Conservation (phyloP, 2,797 vertebrate genomes). For the Myotis daubentonii region DNA sequence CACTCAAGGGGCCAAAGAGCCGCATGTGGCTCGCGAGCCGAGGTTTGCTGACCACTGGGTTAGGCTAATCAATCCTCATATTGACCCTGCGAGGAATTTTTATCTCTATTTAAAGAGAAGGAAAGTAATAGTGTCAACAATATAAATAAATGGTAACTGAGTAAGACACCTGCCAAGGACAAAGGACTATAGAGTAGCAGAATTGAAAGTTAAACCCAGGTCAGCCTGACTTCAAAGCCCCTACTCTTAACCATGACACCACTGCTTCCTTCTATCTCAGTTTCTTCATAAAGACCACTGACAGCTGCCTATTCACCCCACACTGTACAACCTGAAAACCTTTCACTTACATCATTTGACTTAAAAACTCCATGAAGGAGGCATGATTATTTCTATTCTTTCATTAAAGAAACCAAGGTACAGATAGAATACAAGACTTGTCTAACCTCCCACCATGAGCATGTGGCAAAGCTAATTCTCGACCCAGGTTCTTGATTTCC, state of each 20-base stretch:
- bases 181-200: neutral
- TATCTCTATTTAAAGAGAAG: constrained; percentile 30
- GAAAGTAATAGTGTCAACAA: neutral
- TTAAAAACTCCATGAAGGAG: neutral
- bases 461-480: constrained; percentile 24
- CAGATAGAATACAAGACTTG: neutral
- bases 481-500: neutral
- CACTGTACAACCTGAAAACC: neutral
- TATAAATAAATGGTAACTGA: neutral
- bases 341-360: neutral
- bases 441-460: neutral
- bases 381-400: neutral
- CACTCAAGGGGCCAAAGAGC: too few relatives aligned
- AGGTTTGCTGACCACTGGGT: neutral
- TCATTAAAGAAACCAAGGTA: neutral
- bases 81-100: neutral
- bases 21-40: too few relatives aligned
- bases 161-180: constrained; percentile 1
- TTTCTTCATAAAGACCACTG: neutral
- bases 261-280: neutral
- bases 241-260: neutral
- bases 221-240: neutral
- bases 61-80: neutral
- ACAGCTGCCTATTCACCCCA: neutral
- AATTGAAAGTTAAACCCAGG: neutral